These are phyloP conservation scores for Chrysomela aeneicollis DNA, from an alignment of 2,888 invertebrate genomes.

Conservation along the genomic window DNA sequence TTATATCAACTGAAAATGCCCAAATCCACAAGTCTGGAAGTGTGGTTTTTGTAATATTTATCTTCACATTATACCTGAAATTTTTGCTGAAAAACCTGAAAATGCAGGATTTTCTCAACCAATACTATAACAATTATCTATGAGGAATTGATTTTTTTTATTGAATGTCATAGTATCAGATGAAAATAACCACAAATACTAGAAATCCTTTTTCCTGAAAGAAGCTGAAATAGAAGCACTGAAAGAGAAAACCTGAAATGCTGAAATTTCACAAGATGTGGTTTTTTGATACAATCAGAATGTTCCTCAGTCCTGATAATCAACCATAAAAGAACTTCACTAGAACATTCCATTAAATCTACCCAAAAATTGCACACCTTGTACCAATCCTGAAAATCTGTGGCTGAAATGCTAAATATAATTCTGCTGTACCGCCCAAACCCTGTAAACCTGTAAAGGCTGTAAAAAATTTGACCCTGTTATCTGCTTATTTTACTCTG, in stretches of 20 bases:
- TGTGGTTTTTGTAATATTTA: not conserved
- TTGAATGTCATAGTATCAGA: not conserved
- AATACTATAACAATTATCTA: not conserved
- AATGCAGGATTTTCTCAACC: not conserved
- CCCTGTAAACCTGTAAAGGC: conserved; percentile 46
- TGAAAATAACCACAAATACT: not conserved
- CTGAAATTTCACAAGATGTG: conserved; percentile 14
- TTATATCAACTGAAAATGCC: not conserved
- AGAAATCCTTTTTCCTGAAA: conserved; percentile 23
- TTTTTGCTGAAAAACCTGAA: conserved; percentile 27
- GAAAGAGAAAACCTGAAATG: conserved; percentile 32
- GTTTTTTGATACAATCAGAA: conserved; percentile 2
- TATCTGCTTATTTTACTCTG: conserved; percentile 37
- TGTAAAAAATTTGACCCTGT: conserved; percentile 42
- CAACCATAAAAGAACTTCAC: conserved; percentile 19
- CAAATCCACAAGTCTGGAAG: not conserved
- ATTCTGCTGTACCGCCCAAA: conserved; percentile 30
- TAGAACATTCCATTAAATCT: not conserved
- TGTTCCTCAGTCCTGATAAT: not conserved
- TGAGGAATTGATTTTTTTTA: no score
- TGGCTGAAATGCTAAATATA: conserved; percentile 24
- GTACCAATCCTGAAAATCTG: conserved; percentile 20
- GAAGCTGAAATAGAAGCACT: conserved; percentile 25
- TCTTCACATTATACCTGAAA: conserved; percentile 24
- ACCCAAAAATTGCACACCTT: not conserved